Conservation (phyloP, 2,888 invertebrate species). For the Apomyelois bistriatella region DNA sequence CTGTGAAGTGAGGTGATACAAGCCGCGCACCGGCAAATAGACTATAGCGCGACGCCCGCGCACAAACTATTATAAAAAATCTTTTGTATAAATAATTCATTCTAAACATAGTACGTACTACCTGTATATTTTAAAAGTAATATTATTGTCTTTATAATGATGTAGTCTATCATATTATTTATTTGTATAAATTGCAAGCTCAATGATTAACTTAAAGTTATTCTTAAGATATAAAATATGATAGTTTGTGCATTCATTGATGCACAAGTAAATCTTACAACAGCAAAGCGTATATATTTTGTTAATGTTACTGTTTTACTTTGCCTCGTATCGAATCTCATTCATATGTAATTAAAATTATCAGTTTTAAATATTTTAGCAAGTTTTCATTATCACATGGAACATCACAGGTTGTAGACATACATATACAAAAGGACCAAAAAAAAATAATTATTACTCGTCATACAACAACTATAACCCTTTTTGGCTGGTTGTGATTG, state of each 20-base stretch:
- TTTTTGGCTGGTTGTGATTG: conserved; percentile 23
- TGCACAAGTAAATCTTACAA: conserved; percentile 68
- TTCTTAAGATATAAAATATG: conserved; percentile 51
- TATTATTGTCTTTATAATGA: conserved; percentile 41
- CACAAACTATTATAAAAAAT: conserved; percentile 36
- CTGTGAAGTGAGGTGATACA: conserved; percentile 94
- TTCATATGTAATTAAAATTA: conserved; percentile 39
- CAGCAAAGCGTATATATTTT: conserved; percentile 56
- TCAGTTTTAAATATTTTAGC: conserved; percentile 21
- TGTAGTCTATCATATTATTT: conserved; percentile 65
- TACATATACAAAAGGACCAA: not conserved
- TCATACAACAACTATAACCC: not conserved
- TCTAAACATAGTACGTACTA: conserved; percentile 29
- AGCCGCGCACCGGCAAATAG: conserved; percentile 36
- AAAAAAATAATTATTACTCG: not conserved
- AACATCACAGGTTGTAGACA: conserved; percentile 34
- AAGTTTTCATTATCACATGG: conserved; percentile 44
- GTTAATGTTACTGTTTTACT: conserved; percentile 67
- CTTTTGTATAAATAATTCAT: conserved; percentile 40
- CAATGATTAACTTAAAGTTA: conserved; percentile 77
- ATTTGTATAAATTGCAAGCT: conserved; percentile 78
- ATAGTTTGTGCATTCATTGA: conserved; percentile 57
- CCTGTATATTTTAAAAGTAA: conserved; percentile 56
- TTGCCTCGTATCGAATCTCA: conserved; percentile 75
- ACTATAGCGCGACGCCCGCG: conserved; percentile 19